These are phyloP conservation scores for Ciconia maguari DNA, from an alignment of 2,113 vertebrate genomes.

Conservation along the genomic window DNA sequence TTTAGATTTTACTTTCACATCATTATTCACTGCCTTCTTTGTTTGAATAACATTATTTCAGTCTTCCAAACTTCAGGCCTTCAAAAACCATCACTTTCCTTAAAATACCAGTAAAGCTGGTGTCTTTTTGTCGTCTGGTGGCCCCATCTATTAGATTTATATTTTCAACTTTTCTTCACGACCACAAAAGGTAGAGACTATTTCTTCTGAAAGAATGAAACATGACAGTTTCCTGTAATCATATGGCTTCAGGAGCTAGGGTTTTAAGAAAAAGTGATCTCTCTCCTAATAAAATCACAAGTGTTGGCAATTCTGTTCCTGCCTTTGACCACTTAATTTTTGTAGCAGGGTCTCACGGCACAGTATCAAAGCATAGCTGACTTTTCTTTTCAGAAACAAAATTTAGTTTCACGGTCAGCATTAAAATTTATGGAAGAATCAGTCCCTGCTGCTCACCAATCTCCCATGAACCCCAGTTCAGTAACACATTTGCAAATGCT, in stretches of 20 bases:
- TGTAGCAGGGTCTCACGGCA: background rate
- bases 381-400: background rate
- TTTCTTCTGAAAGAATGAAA: constrained; percentile 12
- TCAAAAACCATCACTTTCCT: background rate
- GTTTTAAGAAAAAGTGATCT: background rate
- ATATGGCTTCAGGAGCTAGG: background rate
- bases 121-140: background rate
- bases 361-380: background rate
- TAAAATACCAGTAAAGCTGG: background rate
- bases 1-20: constrained; percentile 38
- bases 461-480: background rate
- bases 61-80: background rate
- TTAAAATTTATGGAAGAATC: background rate
- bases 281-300: constrained; percentile 55
- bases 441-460: background rate
- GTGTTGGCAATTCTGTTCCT: constrained; percentile 44
- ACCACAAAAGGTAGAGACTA: background rate
- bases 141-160: background rate
- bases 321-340: constrained; percentile 7
- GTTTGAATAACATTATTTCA: constrained; percentile 9
- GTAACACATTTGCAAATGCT: background rate
- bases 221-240: constrained; percentile 34
- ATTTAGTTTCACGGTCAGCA: background rate
- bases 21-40: constrained; percentile 41
- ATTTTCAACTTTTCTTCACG: constrained; percentile 32